A percentile compares a stretch with the other conserved stretches of the same genome.
Evolutionary conservation across 1,140 invertebrate genomes (phyloP).

Genomic region (Magallana gigas): DNA sequence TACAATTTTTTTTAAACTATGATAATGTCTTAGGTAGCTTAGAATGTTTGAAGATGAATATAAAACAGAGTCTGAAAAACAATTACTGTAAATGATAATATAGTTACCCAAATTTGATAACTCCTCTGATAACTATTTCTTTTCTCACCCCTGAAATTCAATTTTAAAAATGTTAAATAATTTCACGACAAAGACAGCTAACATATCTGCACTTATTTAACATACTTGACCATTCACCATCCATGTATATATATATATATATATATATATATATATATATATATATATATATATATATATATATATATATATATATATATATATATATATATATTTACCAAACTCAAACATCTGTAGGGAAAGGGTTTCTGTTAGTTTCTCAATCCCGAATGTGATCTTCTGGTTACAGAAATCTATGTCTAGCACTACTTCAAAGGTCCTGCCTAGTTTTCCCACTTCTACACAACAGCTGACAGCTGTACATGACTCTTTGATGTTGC

Average conservation of each 20-base stretch:
- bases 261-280: background rate
- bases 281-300: background rate
- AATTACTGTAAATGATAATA: background rate
- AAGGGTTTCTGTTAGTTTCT: constrained; percentile 28
- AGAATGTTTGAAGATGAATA: no score
- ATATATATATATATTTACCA: background rate
- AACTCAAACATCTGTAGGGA: constrained; percentile 21
- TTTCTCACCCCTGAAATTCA: constrained; percentile 2
- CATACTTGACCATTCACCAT: background rate
- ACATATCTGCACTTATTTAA: background rate
- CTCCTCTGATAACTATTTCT: constrained; percentile 18
- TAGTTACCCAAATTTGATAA: constrained; percentile 12
- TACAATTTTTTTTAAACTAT: background rate
- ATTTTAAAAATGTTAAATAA: background rate
- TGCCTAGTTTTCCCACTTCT: constrained; percentile 31
- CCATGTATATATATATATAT: background rate
- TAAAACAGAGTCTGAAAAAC: background rate
- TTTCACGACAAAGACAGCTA: background rate
- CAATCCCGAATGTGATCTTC: constrained; percentile 7
- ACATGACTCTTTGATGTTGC: constrained; percentile 4
- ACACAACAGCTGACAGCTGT: constrained; percentile 34
- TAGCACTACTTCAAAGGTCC: background rate
- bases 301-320: background rate
- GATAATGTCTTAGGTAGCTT: background rate
- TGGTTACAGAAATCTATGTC: constrained; percentile 27